Base-by-base conservation (phyloP, 2,888 invertebrate species). In the Zhengitettix transpicula region DNA sequence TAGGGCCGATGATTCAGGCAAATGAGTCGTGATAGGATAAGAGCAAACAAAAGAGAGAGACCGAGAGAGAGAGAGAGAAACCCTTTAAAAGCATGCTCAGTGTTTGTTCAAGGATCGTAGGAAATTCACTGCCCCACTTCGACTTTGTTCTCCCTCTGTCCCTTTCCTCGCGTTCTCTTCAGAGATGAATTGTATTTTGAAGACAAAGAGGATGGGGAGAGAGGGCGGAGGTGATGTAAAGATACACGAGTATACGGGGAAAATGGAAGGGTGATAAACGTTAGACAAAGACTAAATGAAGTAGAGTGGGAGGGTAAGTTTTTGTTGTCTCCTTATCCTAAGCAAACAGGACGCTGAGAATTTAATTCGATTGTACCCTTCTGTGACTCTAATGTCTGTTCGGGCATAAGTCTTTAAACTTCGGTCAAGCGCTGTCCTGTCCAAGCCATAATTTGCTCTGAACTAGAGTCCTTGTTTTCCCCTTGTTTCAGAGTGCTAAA, bases 281-380 rank as follows among this genome's bases (percentile, higher is more conserved):
- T 28, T 28, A 28, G 28, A 28, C 28, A 28, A 28, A 28, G 28
- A 28, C 28, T 28, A 28, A 28, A 28, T 28, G 28, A 28, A 28
- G 28, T 47, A 47, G 52, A 10, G 28, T 40, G 28, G 44, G 16
- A 40, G 56, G n/a, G 55, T 40, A 41, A 41, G 55, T n/a, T 17
- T 56, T 40, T 57, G 52, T 57, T 55, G 42, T 59, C 59, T 62
- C 62, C 58, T 60, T 59, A 59, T 60, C 58, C 59, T 58, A 40
- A 52, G 57, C 61, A 61, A 63, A 63, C 61, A 61, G 60, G 62
- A 59, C 62, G 52, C 62, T 40, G 40, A 61, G 62, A 61, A 61
- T 61, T 61, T 63, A 61, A 63, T 63, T 63, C 60, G 62, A 61
- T 63, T 63, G 62, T 61, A 57, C 61, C 40, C 52, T 28, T 52